phyloP scores from a whole-genome alignment of 2,888 invertebrate genomes.

The Ditula angustiorana region DNA sequence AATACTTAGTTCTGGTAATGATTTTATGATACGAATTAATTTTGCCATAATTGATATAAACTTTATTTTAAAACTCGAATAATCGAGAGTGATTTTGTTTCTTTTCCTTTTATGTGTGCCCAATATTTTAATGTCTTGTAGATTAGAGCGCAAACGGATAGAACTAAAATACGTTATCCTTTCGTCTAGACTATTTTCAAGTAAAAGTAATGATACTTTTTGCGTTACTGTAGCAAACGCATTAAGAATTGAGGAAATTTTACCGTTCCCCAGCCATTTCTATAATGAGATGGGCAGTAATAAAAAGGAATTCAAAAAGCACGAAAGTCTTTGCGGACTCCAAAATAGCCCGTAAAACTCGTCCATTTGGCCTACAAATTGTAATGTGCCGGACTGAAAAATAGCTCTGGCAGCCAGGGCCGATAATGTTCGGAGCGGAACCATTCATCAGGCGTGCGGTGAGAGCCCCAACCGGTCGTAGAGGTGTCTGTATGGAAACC shows the following conservation, averaged over 20 bases:
- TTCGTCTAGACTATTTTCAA: neutral
- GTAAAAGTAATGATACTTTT: neutral
- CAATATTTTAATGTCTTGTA: too few species aligned
- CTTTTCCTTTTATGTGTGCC: too few species aligned
- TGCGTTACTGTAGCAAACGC: neutral
- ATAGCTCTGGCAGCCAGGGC: conserved; percentile 62
- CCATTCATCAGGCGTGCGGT: conserved; percentile 64
- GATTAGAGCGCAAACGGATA: too few species aligned
- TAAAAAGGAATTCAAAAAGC: conserved; percentile 29
- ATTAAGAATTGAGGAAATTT: neutral
- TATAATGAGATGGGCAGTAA: conserved; percentile 28
- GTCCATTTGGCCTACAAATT: conserved; percentile 58
- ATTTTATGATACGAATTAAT: neutral
- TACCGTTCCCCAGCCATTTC: conserved; percentile 33
- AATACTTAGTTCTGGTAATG: neutral
- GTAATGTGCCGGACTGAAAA: conserved; percentile 65
- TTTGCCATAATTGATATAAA: too few species aligned
- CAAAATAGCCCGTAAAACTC: conserved; percentile 50
- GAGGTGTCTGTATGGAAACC: conserved; percentile 8
- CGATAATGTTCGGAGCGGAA: conserved; percentile 70
- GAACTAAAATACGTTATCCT: too few species aligned
- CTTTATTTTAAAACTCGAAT: too few species aligned
- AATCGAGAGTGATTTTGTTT: too few species aligned
- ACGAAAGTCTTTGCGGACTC: conserved; percentile 37
- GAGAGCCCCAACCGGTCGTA: conserved; percentile 23